These are phyloP conservation scores for Phortica okadai DNA, from an alignment of 2,888 invertebrate genomes.

Conservation along the genomic window DNA sequence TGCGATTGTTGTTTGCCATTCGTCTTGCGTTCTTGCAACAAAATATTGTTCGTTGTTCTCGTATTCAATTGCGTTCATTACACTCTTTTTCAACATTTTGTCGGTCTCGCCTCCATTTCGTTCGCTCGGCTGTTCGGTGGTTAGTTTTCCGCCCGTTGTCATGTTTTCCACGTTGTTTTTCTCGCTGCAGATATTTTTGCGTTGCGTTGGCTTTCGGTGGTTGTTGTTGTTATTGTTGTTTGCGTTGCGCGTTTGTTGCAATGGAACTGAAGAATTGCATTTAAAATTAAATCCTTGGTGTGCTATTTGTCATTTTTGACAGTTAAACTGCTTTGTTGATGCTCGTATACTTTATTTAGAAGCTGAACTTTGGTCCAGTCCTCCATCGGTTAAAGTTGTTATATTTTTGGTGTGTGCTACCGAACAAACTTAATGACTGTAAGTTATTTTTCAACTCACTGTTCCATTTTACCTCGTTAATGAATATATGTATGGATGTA, in stretches of 20 bases:
- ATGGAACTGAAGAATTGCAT: constrained; percentile 57
- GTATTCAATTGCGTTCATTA: constrained; percentile 43
- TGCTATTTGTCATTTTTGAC: constrained; percentile 68
- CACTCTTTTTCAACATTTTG: constrained; percentile 36
- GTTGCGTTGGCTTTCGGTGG: constrained; percentile 55
- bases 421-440: background rate
- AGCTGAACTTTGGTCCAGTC: background rate
- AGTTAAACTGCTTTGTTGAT: constrained; percentile 57
- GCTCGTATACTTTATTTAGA: background rate
- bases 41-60: constrained; percentile 23
- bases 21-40: constrained; percentile 48
- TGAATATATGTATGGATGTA: background rate
- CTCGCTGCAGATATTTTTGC: background rate
- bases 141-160: constrained; percentile 18
- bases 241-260: constrained; percentile 55
- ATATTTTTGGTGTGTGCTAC: background rate
- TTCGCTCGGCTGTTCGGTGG: background rate
- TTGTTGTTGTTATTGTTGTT: constrained; percentile 47
- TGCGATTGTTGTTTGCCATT: constrained; percentile 35
- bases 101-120: constrained; percentile 48
- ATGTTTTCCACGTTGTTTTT: constrained; percentile 15
- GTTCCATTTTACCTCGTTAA: background rate
- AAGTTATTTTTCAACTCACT: background rate
- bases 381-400: background rate
- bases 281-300: constrained; percentile 67